phyloP scores from a whole-genome alignment of 2,113 vertebrate species.

The Myrmecobius fasciatus region DNA sequence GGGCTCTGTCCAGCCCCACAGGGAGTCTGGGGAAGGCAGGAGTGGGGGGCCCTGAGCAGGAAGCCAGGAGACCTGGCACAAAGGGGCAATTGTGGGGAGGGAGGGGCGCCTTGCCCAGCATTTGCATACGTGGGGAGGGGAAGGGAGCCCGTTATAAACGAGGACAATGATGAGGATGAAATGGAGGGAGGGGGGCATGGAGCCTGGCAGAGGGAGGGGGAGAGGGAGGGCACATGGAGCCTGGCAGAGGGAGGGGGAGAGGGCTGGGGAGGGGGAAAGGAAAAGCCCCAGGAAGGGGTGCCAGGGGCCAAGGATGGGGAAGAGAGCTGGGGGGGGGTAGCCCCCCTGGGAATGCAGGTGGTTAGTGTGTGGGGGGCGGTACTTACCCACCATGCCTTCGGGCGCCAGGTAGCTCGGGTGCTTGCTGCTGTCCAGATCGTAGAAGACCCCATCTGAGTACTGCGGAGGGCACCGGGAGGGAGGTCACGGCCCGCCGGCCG shows the following conservation, averaged over 20 bases:
- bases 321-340: too few species aligned
- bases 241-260: not conserved
- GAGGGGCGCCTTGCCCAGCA: constrained; percentile 55
- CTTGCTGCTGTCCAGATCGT: constrained; percentile 73
- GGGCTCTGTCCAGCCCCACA: constrained; percentile 74
- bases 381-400: constrained; percentile 71
- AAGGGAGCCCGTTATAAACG: too few species aligned
- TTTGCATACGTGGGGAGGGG: constrained; percentile 67
- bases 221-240: not conserved
- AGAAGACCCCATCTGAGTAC: constrained; percentile 77
- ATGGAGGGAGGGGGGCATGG: too few species aligned
- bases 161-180: too few species aligned
- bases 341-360: not conserved
- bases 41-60: constrained; percentile 18
- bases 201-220: not conserved
- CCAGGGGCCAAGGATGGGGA: too few species aligned
- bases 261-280: not conserved
- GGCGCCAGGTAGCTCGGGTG: constrained; percentile 66
- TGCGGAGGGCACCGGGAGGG: constrained; percentile 2
- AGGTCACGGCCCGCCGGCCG: not conserved
- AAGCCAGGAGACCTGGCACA: constrained; percentile 39
- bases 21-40: constrained; percentile 60
- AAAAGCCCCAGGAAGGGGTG: too few species aligned
- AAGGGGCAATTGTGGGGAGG: constrained; percentile 62
- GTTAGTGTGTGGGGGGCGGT: not conserved